These are phyloP conservation scores for Actias luna DNA, from an alignment of 2,888 invertebrate genomes.

Conservation along the genomic window DNA sequence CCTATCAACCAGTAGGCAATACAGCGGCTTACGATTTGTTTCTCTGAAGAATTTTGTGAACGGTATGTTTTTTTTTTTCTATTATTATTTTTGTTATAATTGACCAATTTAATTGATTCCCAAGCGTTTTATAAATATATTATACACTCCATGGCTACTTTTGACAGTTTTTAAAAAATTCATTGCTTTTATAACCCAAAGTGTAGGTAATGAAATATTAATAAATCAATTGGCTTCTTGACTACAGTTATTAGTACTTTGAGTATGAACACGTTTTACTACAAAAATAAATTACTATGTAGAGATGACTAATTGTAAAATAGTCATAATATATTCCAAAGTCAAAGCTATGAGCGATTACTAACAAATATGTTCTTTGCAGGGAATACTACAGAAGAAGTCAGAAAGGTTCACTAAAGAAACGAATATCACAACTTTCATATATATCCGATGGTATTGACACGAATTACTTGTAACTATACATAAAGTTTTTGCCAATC, in stretches of 20 bases:
- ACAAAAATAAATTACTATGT: too few relatives aligned
- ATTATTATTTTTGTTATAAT: background rate
- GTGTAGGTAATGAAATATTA: too few relatives aligned
- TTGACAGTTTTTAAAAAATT: background rate
- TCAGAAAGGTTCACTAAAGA: background rate
- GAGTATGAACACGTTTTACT: background rate
- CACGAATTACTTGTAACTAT: background rate
- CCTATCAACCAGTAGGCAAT: slow-evolving; percentile 5
- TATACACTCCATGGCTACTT: too few relatives aligned
- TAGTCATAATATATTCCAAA: background rate
- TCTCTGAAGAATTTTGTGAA: slow-evolving; percentile 12
- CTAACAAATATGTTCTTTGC: background rate
- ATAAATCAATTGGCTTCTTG: background rate
- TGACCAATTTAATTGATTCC: too few relatives aligned
- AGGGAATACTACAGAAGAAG: background rate
- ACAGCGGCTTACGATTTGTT: background rate
- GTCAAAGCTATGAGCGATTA: background rate
- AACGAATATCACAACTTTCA: background rate
- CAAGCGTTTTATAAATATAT: too few relatives aligned
- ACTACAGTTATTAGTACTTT: background rate
- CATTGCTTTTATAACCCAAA: too few relatives aligned
- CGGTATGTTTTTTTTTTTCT: slow-evolving; percentile 17
- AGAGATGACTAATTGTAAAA: too few relatives aligned
- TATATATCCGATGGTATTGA: background rate
- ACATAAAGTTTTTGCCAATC: background rate